Base-by-base conservation (phyloP, 2,888 invertebrate species). In the Hypsopygia costalis region DNA sequence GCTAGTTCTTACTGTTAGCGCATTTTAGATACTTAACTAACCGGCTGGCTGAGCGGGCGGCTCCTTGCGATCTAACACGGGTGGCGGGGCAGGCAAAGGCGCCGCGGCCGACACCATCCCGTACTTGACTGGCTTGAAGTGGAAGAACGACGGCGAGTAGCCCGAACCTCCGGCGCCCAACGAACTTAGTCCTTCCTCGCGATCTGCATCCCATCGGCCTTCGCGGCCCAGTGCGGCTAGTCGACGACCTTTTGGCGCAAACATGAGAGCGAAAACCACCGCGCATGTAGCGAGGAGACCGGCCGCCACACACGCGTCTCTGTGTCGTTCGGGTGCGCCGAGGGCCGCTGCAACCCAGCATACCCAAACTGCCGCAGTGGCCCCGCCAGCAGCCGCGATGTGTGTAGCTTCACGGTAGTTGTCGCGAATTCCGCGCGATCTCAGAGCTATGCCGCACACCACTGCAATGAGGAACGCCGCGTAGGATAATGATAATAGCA, bases 361-460 rank as follows among this genome's bases (percentile, higher is more conserved):
- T 56, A 94, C 86, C 95, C 96, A 96, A 61, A 97, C 93, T 37
- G 96, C 96, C 47, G 97, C 93, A 50, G 94, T 93, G 44, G 96
- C 94, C 30, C 96, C 95, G 34, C 96, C 93, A 11, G 97, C 95
- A 53, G 96, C 91, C 8, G 97, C 97, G 58, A 98, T 97, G 80
- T 97, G 98, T 25, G 95, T 94, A 33, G 97, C 95, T 79, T 98
- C 98, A 36, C 97, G 91, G 77, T 97, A 97, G 83, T 98, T 98
- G 82, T 97, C 97, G 41, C 97, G 93, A 47, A 97, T 96, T 36
- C 96, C 95, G 29, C 96, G 91, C 38, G 97, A 95, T 65, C 95
- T 93, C 50, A 97, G 91, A 38, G 97, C 95, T 58, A 97, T 89
- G 41, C 96, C 92, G 45, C 95, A 94, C 42, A 97, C 97, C 62